phyloP scores from a whole-genome alignment of 1,140 invertebrate genomes.

The Gryllus bimaculatus region DNA sequence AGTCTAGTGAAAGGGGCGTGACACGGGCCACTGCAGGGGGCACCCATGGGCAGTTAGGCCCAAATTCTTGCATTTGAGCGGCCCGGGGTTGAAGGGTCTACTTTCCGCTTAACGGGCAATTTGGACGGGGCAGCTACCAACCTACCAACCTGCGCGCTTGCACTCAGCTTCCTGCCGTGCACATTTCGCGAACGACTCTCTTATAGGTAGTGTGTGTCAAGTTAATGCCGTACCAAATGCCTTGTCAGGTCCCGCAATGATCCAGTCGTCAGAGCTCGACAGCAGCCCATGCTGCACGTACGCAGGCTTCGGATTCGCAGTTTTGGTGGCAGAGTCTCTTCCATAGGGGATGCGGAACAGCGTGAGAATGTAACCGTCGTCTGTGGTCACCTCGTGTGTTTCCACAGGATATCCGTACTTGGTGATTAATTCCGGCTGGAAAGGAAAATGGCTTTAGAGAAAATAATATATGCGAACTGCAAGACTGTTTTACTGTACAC shows the following conservation, averaged over 20 bases:
- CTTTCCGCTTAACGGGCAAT: too few species aligned
- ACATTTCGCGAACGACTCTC: too few species aligned
- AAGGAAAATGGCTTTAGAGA: background rate
- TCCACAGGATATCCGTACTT: conserved; percentile 34
- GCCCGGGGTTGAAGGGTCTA: too few species aligned
- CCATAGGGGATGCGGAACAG: conserved; percentile 35
- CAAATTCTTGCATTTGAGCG: too few species aligned
- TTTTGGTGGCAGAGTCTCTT: background rate
- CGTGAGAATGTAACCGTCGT: conserved; percentile 37
- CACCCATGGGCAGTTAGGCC: too few species aligned
- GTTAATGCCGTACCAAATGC: conserved; percentile 28
- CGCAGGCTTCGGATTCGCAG: conserved; percentile 31
- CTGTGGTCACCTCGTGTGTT: conserved; percentile 30
- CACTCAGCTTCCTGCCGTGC: too few species aligned
- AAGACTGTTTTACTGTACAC: too few species aligned
- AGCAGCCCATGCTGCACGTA: conserved; percentile 41
- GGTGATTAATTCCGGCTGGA: conserved; percentile 24
- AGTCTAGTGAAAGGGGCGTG: too few species aligned
- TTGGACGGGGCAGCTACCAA: too few species aligned
- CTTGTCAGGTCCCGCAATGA: conserved; percentile 34
- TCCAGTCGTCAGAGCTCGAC: conserved; percentile 34
- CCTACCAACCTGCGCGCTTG: too few species aligned
- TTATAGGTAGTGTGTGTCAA: background rate
- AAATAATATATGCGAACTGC: too few species aligned
- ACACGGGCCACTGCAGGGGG: too few species aligned